phyloP scores from a whole-genome alignment of 2,888 invertebrate genomes.

The Trachelus iudaicus region DNA sequence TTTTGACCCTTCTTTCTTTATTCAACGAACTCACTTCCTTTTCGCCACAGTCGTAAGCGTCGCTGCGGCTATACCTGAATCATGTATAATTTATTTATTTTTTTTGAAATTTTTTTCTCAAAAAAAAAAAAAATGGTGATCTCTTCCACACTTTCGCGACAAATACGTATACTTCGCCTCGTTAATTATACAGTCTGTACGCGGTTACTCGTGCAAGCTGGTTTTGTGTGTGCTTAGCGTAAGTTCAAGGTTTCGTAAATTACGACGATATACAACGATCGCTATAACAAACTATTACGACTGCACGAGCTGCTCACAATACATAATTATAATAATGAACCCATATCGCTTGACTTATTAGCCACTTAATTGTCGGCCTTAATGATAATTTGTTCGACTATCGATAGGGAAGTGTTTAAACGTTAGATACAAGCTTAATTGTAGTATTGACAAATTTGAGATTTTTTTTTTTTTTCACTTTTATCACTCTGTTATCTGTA shows the following conservation, averaged over 20 bases:
- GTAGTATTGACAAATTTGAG: not conserved
- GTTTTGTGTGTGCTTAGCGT: not conserved
- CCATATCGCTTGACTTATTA: not conserved
- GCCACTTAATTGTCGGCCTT: not conserved
- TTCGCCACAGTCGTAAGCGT: not conserved
- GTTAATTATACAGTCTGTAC: not conserved
- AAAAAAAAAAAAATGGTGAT: not conserved
- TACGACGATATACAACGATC: not conserved
- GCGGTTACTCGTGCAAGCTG: not conserved
- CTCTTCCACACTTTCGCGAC: not conserved
- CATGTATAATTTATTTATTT: not conserved
- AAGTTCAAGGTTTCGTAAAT: not conserved
- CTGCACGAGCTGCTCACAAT: not conserved
- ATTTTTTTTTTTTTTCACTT: constrained; percentile 28
- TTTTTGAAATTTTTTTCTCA: not conserved
- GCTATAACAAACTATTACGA: not conserved
- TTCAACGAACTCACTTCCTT: not conserved
- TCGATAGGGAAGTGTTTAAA: not conserved
- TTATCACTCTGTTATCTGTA: not conserved
- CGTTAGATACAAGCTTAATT: not conserved
- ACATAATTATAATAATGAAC: not conserved
- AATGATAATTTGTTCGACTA: not conserved
- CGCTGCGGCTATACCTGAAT: not conserved
- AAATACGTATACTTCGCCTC: not conserved
- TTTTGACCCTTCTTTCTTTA: no score